Conservation (phyloP, 2,888 invertebrate species). For the Rotaria socialis region DNA sequence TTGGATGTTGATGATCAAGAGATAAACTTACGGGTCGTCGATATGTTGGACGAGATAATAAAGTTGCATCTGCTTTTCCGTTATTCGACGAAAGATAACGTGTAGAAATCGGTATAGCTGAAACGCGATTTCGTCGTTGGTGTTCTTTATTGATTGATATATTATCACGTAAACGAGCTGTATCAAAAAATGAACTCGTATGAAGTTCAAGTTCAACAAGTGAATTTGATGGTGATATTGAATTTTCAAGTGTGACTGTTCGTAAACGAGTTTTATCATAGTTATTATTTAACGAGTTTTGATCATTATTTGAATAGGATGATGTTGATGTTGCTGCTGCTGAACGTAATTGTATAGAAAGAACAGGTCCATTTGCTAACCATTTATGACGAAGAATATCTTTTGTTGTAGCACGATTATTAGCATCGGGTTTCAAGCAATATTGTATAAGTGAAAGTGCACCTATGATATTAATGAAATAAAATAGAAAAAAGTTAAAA, state of each 20-base stretch:
- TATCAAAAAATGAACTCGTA: slow-evolving; percentile 29
- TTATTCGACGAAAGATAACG: not conserved
- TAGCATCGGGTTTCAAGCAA: slow-evolving; percentile 14
- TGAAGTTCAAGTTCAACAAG: slow-evolving; percentile 5
- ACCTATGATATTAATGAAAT: slow-evolving; percentile 29
- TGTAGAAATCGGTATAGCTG: slow-evolving; percentile 24
- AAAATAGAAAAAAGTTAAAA: slow-evolving; percentile 24
- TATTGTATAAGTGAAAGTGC: slow-evolving; percentile 24
- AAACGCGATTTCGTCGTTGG: not conserved
- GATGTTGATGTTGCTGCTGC: not conserved
- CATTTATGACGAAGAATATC: slow-evolving; percentile 27
- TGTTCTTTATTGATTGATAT: not conserved
- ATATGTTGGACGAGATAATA: not conserved
- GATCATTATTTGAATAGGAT: not conserved
- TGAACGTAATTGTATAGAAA: not conserved
- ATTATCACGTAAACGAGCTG: not conserved
- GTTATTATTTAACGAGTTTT: not conserved
- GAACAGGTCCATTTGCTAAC: not conserved
- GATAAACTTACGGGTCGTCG: slow-evolving; percentile 14
- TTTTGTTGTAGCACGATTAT: slow-evolving; percentile 29
- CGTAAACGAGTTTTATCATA: slow-evolving; percentile 6
- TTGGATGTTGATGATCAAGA: not conserved
- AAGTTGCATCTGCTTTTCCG: not conserved
- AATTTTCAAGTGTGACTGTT: not conserved
- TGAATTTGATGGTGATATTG: slow-evolving; percentile 3